Evolutionary conservation across 2,113 vertebrate genomes (phyloP), one percentile per base, ranked within the genome.

Genomic region (Mandrillus leucophaeus): DNA sequence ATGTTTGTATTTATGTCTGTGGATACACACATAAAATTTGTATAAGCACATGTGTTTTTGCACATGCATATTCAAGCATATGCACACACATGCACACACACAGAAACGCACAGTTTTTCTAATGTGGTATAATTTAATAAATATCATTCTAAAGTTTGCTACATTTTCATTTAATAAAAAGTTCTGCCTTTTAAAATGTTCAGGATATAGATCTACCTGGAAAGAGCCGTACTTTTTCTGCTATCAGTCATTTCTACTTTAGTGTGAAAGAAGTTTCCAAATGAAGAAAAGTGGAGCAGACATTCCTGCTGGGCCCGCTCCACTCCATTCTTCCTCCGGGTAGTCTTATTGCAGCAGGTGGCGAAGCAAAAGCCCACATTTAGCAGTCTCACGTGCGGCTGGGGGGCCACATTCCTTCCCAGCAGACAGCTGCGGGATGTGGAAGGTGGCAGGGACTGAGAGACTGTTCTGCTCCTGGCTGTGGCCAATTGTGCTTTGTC

Each of bases 241-340:
- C 20, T 40, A 50, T 75, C 81, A 61, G 61, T 91, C 66, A 93
- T 68, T 93, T 93, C 89, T 88, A 83, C 50, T 50, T 95, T n/a
- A 72, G 80, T 48, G 6, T 75, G 48, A 95, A 96, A 83, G 50
- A 90, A 30, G 17, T 48, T 95, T 95, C 76, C 70, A 75, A 84
- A 55, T 80, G 78, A 95, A 96, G n/a, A 68, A 80, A 85, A 10
- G 38, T 32, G 50, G 16, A 70, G 27, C 30, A 45, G 64, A 45
- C 68, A 23, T 57, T 35, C 64, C 16, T 32, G 11, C 52, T 23
- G 78, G 55, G n/a, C 20, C 68, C 13, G n/a, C 48, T 79, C n/a
- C 5, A 27, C 27, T 55, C 68, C 1, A 2, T 73, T 57, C 23
- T 18, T 66, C 16, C 27, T 13, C 9, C 23, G 10, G 0, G 25